Conservation (phyloP, 1,140 invertebrate genomes). For the Pogonomyrmex californicus region DNA sequence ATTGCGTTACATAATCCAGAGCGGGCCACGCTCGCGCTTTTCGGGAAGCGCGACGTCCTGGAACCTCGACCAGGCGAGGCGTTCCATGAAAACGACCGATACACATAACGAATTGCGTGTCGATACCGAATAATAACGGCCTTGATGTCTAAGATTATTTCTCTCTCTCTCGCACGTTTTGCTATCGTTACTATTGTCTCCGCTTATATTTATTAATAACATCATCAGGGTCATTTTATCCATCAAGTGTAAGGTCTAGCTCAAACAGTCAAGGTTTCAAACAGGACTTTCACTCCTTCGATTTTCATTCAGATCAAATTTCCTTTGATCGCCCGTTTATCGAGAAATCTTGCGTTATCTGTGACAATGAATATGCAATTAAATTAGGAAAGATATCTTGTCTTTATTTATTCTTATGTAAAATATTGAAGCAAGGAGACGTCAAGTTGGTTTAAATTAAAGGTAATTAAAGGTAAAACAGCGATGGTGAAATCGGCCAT, state of each 20-base stretch:
- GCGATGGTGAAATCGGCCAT: not conserved
- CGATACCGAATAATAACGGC: slow-evolving; percentile 24
- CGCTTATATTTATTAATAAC: slow-evolving; percentile 18
- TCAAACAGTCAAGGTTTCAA: not conserved
- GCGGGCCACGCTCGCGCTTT: slow-evolving; percentile 58
- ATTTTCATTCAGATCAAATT: not conserved
- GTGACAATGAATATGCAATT: not conserved
- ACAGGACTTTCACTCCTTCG: not conserved
- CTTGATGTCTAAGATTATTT: slow-evolving; percentile 6
- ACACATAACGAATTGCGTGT: not conserved
- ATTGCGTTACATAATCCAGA: slow-evolving; percentile 61
- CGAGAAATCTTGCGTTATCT: too few relatives aligned
- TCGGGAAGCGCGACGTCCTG: slow-evolving; percentile 11
- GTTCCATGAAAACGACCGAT: slow-evolving; percentile 3
- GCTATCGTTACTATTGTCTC: not conserved
- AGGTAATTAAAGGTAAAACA: not conserved
- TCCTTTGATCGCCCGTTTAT: not conserved
- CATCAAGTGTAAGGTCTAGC: not conserved
- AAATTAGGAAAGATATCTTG: not conserved
- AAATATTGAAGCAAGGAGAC: not conserved
- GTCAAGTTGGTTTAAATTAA: not conserved
- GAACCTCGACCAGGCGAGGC: not conserved
- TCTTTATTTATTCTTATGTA: not conserved
- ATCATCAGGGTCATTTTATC: slow-evolving; percentile 1
- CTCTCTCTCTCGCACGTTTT: not conserved